Percentiles rank a stretch among this genome's conserved stretches.
phyloP scores from a whole-genome alignment of 2,797 vertebrate genomes.

The Anguilla marmorata region DNA sequence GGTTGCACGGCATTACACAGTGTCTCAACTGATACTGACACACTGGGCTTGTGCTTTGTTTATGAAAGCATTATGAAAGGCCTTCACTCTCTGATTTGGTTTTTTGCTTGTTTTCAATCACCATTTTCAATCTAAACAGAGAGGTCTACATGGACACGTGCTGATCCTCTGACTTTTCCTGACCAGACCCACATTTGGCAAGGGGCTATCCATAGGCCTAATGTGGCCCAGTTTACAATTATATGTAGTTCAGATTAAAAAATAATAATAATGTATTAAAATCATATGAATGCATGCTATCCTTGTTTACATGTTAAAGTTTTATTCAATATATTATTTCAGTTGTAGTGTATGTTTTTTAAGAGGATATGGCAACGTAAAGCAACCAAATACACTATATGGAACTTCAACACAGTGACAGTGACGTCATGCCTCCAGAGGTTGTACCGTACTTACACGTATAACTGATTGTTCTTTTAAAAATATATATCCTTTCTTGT shows the following conservation, averaged over 20 bases:
- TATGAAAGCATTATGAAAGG: not conserved
- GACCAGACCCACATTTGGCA: not conserved
- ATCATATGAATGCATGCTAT: too few species aligned
- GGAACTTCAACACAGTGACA: too few species aligned
- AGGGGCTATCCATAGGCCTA: not conserved
- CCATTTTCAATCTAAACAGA: not conserved
- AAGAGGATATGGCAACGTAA: not conserved
- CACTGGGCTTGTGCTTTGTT: not conserved
- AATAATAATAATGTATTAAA: too few species aligned
- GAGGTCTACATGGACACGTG: not conserved
- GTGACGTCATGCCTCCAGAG: too few species aligned
- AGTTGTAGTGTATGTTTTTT: not conserved
- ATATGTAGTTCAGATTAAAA: not conserved
- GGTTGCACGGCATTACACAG: not conserved
- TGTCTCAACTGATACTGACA: constrained; percentile 9
- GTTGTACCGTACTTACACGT: too few species aligned
- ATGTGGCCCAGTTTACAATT: not conserved
- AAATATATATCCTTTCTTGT: too few species aligned
- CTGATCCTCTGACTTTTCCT: not conserved
- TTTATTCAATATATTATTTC: not conserved
- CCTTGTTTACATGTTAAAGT: not conserved
- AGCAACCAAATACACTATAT: not conserved
- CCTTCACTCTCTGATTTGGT: not conserved
- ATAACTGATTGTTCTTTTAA: too few species aligned
- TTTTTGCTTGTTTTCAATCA: not conserved